Conservation (phyloP, 2,797 vertebrate genomes). For the Limnodromus scolopaceus region DNA sequence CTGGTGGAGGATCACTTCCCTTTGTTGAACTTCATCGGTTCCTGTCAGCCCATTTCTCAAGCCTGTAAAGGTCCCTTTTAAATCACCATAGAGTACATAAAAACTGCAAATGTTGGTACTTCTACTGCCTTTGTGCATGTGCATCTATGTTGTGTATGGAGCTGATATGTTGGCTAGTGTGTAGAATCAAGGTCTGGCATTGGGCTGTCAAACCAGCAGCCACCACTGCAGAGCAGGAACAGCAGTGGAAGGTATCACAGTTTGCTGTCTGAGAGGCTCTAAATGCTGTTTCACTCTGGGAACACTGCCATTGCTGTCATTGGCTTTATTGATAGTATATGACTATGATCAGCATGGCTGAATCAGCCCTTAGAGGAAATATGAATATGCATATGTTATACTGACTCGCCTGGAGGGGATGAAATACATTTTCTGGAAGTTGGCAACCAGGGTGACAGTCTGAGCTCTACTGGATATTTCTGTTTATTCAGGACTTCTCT, state of each 20-base stretch:
- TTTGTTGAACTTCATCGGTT: not conserved
- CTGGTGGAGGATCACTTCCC: not conserved
- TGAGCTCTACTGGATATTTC: not conserved
- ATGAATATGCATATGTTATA: not conserved
- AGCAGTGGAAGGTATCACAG: not conserved
- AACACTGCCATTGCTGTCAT: not conserved
- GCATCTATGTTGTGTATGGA: not conserved
- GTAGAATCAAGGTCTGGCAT: not conserved
- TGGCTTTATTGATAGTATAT: not conserved
- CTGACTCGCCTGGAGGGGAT: not conserved
- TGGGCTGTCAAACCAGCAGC: not conserved
- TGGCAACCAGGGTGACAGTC: not conserved
- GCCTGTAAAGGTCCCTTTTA: not conserved
- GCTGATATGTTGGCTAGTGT: not conserved
- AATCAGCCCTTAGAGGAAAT: not conserved
- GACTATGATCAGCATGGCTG: not conserved
- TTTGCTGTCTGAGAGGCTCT: not conserved
- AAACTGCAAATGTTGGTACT: not conserved
- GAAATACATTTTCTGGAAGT: not conserved
- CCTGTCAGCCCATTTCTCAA: not conserved
- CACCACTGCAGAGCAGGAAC: not conserved
- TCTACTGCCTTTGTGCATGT: not conserved
- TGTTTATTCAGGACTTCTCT: not conserved
- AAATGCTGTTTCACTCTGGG: not conserved
- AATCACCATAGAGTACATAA: not conserved